Percentiles rank a stretch among this genome's conserved stretches.
These are phyloP conservation scores for Rhinogobius similis DNA, from an alignment of 2,113 vertebrate genomes.

Conservation along the genomic window DNA sequence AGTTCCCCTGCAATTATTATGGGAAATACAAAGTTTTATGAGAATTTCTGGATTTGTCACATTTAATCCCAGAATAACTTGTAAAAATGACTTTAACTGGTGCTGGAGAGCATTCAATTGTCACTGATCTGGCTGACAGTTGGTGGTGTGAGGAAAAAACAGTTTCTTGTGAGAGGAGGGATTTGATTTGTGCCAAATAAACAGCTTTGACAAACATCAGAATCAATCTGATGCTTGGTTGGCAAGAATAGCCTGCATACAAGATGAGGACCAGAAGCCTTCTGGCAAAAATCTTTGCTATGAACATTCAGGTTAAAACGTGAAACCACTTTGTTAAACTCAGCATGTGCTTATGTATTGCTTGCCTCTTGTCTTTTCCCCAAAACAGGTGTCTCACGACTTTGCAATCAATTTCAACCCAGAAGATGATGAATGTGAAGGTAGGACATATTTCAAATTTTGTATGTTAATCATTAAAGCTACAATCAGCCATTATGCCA, in stretches of 20 bases:
- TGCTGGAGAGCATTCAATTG: slow-evolving; percentile 48
- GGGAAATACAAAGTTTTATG: neutral
- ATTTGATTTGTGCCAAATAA: slow-evolving; percentile 41
- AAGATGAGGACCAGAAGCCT: slow-evolving; percentile 10
- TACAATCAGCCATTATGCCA: too few species aligned
- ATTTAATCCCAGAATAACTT: slow-evolving; percentile 21
- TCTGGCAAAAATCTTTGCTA: slow-evolving; percentile 7
- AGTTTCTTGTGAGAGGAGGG: slow-evolving; percentile 19
- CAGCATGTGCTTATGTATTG: neutral
- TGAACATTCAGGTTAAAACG: neutral
- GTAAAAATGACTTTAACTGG: slow-evolving; percentile 24
- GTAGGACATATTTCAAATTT: slow-evolving; percentile 70
- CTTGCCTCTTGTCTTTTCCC: slow-evolving; percentile 9
- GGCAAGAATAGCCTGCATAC: slow-evolving; percentile 15
- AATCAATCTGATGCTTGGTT: slow-evolving; percentile 35
- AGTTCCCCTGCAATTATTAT: neutral
- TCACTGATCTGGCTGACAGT: slow-evolving; percentile 52
- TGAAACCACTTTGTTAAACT: neutral
- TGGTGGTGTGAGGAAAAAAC: slow-evolving; percentile 22
- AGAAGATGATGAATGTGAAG: slow-evolving; percentile 93
- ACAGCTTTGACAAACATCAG: slow-evolving; percentile 44
- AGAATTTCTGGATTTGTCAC: slow-evolving; percentile 16
- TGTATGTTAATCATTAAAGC: too few species aligned
- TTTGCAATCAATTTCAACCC: slow-evolving; percentile 97
- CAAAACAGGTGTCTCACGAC: slow-evolving; percentile 89